Percentiles rank a stretch among this genome's conserved stretches.
These are phyloP conservation scores for Anser cygnoides DNA, from an alignment of 2,113 vertebrate genomes.

Conservation along the genomic window DNA sequence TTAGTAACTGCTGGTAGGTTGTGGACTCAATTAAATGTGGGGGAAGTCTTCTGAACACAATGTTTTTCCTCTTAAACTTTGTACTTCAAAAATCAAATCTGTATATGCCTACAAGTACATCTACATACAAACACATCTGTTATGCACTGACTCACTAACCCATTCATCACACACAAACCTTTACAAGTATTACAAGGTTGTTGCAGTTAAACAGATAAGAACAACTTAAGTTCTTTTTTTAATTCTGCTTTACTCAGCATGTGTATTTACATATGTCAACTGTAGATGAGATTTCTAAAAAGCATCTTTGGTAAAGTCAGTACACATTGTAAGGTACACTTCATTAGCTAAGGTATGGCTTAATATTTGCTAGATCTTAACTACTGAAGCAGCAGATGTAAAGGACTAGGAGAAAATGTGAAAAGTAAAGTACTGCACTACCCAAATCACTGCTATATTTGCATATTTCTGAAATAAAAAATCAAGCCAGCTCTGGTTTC, in stretches of 20 bases:
- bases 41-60: neutral
- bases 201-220: neutral
- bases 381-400: neutral
- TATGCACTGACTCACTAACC: neutral
- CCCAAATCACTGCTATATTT: neutral
- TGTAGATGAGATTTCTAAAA: neutral
- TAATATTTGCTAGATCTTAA: slow-evolving; percentile 1
- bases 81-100: neutral
- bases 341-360: neutral
- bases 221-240: neutral
- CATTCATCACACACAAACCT: neutral
- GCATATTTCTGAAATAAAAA: neutral
- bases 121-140: neutral
- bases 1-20: neutral
- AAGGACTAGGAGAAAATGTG: neutral
- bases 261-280: neutral
- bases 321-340: neutral
- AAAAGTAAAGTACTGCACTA: neutral
- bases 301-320: neutral
- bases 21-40: neutral
- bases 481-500: neutral
- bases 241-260: neutral
- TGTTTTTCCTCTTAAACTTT: neutral
- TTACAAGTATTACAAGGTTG: neutral
- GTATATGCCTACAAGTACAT: neutral